Evolutionary conservation across 2,113 vertebrate species (phyloP), one percentile per base, ranked within the genome.

Genomic region (Phaethon lepturus): DNA sequence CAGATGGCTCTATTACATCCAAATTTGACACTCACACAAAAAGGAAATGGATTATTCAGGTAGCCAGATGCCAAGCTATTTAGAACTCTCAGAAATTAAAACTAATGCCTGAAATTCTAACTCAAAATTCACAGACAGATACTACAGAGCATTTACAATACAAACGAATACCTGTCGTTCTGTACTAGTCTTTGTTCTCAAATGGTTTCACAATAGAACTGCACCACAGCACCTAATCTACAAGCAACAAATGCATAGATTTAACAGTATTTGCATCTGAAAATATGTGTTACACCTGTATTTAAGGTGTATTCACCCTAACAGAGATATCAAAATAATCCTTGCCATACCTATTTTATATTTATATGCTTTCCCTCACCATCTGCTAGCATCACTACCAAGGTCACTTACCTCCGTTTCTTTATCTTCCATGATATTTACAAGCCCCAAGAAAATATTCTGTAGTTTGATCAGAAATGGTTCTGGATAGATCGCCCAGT

Each of bases 401-500:
- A 83, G 40, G 47, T 47, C 62, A 80, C 98, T 86, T 69, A 98
- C 98, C 97, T 98, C 98, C 20, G 83, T 94, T 97, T 99, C 99
- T 95, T 99, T 99, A 82, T 99, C 99, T 93, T 98, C 98, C 88
- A 99, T 95, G 47, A 99, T 98, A 98, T 99, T 99, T 93, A 99
- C 99, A 78, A 99, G 99, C 42, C 99, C 99, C 97, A 99, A 98
- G 97, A 99, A 99, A 97, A 99, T 99, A 97, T 99, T 99, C 98
- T 99, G 99, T 45, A 99, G 98, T 98, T 99, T 99, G 97, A 99
- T 99, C 93, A 99, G 98, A 98, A 99, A 99, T 26, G 99, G 99
- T 79, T 99, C 99, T n/a, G 99, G 99, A 97, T 99, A 99, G 94
- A 99, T 99, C 1, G 99, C 98, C 99, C 99, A 99, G 95, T 99